Evolutionary conservation across 2,113 vertebrate genomes (phyloP).

Genomic region (Uria aalge): DNA sequence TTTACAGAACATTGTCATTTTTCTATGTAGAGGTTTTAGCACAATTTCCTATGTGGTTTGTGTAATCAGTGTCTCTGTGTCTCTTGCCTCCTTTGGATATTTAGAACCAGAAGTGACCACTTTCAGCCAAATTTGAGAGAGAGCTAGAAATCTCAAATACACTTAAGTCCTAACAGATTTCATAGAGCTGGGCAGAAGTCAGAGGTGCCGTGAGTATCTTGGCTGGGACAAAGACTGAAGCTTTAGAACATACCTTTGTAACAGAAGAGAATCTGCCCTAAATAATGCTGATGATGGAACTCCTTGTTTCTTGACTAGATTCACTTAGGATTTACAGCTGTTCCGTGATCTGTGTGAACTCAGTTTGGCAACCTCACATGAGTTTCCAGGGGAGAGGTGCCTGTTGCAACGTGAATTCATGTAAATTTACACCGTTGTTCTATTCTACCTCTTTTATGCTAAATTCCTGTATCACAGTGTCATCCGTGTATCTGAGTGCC

Average conservation of each 20-base stretch:
- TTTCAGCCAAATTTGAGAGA: not conserved
- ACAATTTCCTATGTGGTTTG: not conserved
- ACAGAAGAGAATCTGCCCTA: not conserved
- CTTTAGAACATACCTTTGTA: not conserved
- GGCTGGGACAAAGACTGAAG: not conserved
- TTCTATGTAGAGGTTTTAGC: not conserved
- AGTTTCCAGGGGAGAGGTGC: not conserved
- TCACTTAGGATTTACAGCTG: not conserved
- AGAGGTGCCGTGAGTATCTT: not conserved
- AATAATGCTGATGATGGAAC: not conserved
- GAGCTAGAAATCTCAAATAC: not conserved
- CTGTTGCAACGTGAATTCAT: not conserved
- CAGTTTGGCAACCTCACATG: not conserved
- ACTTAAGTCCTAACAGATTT: not conserved
- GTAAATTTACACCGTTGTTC: not conserved
- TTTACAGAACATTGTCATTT: constrained; percentile 18
- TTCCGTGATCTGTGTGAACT: not conserved
- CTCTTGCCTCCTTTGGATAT: not conserved
- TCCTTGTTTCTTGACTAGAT: not conserved
- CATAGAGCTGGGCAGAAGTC: not conserved
- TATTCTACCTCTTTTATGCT: not conserved
- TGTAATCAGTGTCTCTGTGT: not conserved
- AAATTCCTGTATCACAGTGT: not conserved
- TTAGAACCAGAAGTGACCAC: not conserved
- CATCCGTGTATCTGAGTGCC: not conserved